Conservation (phyloP, 2,113 vertebrate species). For the Hypanus sabinus region DNA sequence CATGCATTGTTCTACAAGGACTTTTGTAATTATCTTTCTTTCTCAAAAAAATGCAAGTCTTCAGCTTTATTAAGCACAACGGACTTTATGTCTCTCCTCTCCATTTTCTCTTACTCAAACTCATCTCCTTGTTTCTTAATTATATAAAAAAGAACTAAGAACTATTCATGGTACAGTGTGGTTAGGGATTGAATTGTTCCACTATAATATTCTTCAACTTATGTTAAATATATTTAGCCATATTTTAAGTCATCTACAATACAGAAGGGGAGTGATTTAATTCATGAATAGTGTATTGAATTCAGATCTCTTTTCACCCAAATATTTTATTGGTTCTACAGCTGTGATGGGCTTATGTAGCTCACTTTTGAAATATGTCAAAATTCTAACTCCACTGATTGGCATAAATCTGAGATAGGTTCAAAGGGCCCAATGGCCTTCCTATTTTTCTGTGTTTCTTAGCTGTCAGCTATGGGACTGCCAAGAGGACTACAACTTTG, state of each 20-base stretch:
- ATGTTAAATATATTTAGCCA: not conserved
- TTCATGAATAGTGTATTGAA: too few species aligned
- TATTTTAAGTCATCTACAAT: not conserved
- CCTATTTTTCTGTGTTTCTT: too few species aligned
- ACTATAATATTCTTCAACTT: not conserved
- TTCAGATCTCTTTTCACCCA: not conserved
- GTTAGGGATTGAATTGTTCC: not conserved
- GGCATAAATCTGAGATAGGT: not conserved
- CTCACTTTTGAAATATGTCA: not conserved
- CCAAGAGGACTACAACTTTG: too few species aligned
- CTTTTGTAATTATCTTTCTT: too few species aligned
- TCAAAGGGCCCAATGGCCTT: too few species aligned
- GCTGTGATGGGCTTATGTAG: too few species aligned
- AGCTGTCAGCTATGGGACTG: not conserved
- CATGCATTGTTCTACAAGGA: too few species aligned
- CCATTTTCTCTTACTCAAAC: not conserved
- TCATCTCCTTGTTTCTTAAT: not conserved
- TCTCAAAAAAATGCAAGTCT: not conserved
- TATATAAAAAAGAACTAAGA: not conserved
- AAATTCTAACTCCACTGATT: not conserved
- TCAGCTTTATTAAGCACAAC: not conserved
- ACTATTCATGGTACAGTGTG: not conserved
- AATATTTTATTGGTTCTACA: not conserved
- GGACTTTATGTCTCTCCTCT: not conserved
- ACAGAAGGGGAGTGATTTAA: not conserved